Evolutionary conservation across 2,797 vertebrate genomes (phyloP).

Genomic region (Moxostoma hubbsi): DNA sequence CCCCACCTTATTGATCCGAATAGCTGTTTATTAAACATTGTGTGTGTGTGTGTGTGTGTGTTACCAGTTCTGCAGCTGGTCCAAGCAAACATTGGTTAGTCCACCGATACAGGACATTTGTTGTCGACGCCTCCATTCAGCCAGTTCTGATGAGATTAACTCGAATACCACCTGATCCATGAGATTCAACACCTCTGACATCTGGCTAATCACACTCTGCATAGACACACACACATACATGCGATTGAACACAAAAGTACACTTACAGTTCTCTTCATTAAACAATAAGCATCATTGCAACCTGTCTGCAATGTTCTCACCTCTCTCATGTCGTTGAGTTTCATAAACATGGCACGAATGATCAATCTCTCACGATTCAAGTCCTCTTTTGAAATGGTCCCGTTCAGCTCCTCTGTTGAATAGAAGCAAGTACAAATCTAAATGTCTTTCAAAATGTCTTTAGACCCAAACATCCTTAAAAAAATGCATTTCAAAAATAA

Average conservation of each 20-base stretch:
- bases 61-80: slow-evolving; percentile 91
- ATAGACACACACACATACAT: background rate
- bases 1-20: too few species aligned
- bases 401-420: slow-evolving; percentile 83
- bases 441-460: too few species aligned
- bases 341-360: slow-evolving; percentile 82
- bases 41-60: too few species aligned
- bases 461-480: too few species aligned
- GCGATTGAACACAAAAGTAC: background rate
- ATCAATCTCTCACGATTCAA: slow-evolving; percentile 82
- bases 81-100: slow-evolving; percentile 91
- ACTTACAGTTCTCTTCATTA: background rate
- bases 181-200: slow-evolving; percentile 80
- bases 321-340: slow-evolving; percentile 86
- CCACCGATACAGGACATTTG: slow-evolving; percentile 95
- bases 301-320: slow-evolving; percentile 64
- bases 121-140: slow-evolving; percentile 93
- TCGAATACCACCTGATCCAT: slow-evolving; percentile 79
- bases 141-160: slow-evolving; percentile 88
- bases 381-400: slow-evolving; percentile 77
- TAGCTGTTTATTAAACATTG: too few species aligned
- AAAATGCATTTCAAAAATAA: too few species aligned
- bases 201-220: slow-evolving; percentile 86
- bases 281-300: too few species aligned
- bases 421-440: background rate